Percentiles rank a stretch among this genome's conserved stretches.
These are phyloP conservation scores for Patella pellucida DNA, from an alignment of 2,888 invertebrate genomes.

Conservation along the genomic window DNA sequence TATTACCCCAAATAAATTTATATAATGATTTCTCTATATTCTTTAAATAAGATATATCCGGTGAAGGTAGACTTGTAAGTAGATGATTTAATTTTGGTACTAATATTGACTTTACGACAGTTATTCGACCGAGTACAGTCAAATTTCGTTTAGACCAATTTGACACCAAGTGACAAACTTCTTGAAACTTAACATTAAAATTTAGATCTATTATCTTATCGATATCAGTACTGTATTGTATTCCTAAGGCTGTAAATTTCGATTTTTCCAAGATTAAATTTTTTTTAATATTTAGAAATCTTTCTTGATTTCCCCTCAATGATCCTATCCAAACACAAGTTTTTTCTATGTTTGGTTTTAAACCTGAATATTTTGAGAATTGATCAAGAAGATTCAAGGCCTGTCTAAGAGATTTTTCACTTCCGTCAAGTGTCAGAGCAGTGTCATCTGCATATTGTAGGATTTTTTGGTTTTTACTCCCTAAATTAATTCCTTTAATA, in stretches of 20 bases:
- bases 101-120: conserved; percentile 1
- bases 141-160: conserved; percentile 3
- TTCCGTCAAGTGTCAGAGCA: not conserved
- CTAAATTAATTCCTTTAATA: not conserved
- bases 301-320: not conserved
- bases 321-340: not conserved
- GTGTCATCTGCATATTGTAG: not conserved
- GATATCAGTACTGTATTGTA: not conserved
- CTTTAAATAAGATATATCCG: not conserved
- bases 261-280: not conserved
- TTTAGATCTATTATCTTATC: not conserved
- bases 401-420: not conserved
- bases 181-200: not conserved
- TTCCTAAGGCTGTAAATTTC: not conserved
- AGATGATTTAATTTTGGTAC: not conserved
- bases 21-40: not conserved
- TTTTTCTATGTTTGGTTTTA: not conserved
- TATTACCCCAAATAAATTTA: conserved; percentile 6
- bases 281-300: no score
- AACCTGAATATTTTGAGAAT: conserved; percentile 5
- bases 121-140: not conserved
- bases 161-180: not conserved
- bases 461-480: not conserved
- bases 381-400: not conserved
- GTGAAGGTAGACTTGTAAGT: not conserved